Base-by-base conservation (phyloP, 2,888 invertebrate genomes). In the Mythimna vitellina region DNA sequence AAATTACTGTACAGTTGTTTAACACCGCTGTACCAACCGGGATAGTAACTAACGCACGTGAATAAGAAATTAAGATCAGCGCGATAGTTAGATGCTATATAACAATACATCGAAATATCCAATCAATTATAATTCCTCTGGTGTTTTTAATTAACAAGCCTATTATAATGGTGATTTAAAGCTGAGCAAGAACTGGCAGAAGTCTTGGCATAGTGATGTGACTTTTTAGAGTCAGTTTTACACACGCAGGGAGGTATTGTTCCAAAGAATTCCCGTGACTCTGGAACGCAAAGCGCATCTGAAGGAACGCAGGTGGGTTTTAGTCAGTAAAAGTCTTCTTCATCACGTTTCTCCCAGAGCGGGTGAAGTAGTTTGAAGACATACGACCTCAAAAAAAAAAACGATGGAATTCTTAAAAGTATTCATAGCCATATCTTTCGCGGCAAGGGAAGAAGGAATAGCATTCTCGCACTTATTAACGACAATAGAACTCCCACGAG, bases 401-500 rank as follows among this genome's bases (percentile, higher is more conserved):
- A 7, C 0, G 46, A 46, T 0, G 17, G 60, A 58, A 22, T 35
- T 73, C 64, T 69, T 78, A 68, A 73, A 74, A 76, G 69, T 76
- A 88, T 88, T 87, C 89, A 88, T 83, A 84, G 81, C 86, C 88
- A 87, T 87, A 86, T 84, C 86, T 81, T 81, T 85, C 80, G 70
- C 75, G 66, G 73, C 68, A 64, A 75, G 85, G 86, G 66, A 69
- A 58, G 68, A 82, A 88, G 87, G 88, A 82, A 86, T 84, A 87
- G 68, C 86, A 89, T 92, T 92, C 92, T 91, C 88, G 90, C 91
- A 91, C 90, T 93, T 94, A 93, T 92, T 92, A 91, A 93, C 90
- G 88, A 80, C 83, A 87, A 86, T 89, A 87, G 87, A 89, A 89
- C 87, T 94, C 95, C 95, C 95, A 91, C 84, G 95, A 93, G 95